Evolutionary conservation across 2,888 invertebrate genomes (phyloP), one percentile per base, ranked within the genome.

Genomic region (Drosophila sordidula): DNA sequence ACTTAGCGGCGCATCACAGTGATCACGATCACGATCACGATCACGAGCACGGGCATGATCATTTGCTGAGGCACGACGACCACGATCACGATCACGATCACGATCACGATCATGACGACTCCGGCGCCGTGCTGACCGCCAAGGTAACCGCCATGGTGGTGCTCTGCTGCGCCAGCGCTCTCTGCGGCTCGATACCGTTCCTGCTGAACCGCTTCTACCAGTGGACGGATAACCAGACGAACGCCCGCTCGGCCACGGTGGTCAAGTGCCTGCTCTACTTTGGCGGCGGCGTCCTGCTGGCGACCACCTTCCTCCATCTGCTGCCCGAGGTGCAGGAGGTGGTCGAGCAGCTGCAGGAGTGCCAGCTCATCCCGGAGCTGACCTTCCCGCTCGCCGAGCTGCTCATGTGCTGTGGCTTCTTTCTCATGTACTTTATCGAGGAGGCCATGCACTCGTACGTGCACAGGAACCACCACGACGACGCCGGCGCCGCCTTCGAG

Each of bases 271-370:
- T 96, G 29, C 92, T 97, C 22, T 95, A 96, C 12, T 95, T 97
- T 76, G 97, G 97, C 8, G 97, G 97, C 8, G 97, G 97, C n/a
- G 97, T 97, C 0, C 92, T 97, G 25, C 93, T 97, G 45, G 95
- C 95, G 66, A 97, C 97, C 1, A 96, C 96, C 1, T 97, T 97
- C 88, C 92, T 96, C 69, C 97, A 97, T 86, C 92, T 97, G 76
- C 92, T 97, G 59, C 97, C 97, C 1, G 97, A 97, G 93, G 95
- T 97, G 0, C 92, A 94, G 12, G 95, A 96, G 82, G 94, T 94
- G 52, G 94, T 96, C 9, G 93, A 94, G 9, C 91, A 93, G 59
- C 92, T 96, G 66, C 93, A 94, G 82, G 93, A 90, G 1, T 89
- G 90, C 12, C 70, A 69, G 1, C 70, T 83, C 25, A 90, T 96